A percentile compares a stretch with the other conserved stretches of the same genome.
phyloP scores from a whole-genome alignment of 2,888 invertebrate species.

The Teinopalpus imperialis region DNA sequence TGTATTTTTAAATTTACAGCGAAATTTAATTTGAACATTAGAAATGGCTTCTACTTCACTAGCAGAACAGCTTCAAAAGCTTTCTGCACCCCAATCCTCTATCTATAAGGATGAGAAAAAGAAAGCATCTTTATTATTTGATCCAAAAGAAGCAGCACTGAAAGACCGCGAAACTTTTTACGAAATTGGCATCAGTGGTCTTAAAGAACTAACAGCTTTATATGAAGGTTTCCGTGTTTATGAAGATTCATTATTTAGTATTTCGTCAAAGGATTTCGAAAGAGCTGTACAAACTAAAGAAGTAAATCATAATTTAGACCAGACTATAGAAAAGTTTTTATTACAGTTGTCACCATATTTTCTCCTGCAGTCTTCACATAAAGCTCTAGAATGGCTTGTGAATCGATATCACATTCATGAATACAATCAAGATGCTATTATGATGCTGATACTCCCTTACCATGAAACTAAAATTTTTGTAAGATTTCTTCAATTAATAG shows the following conservation, averaged over 20 bases:
- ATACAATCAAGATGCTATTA: conserved; percentile 91
- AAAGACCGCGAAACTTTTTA: conserved; percentile 92
- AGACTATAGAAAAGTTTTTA: conserved; percentile 89
- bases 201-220: conserved; percentile 90
- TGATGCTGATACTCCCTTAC: conserved; percentile 93
- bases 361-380: conserved; percentile 89
- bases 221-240: conserved; percentile 88
- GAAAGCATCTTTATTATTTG: conserved; percentile 92
- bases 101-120: conserved; percentile 85
- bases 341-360: conserved; percentile 93
- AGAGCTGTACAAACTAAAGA: conserved; percentile 88
- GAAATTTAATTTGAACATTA: no score
- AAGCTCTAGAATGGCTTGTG: conserved; percentile 97
- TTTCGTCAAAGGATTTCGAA: conserved; percentile 89
- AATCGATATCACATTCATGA: conserved; percentile 93
- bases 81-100: conserved; percentile 89
- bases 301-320: conserved; percentile 89
- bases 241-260: conserved; percentile 88
- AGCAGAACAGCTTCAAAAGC: conserved; percentile 88
- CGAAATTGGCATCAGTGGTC: conserved; percentile 92
- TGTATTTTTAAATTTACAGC: no score
- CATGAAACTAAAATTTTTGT: conserved; percentile 96
- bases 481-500: conserved; percentile 88
- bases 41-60: conserved; percentile 85
- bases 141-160: conserved; percentile 93